Conservation (phyloP, 2,888 invertebrate species). For the Spilosoma lubricipeda region DNA sequence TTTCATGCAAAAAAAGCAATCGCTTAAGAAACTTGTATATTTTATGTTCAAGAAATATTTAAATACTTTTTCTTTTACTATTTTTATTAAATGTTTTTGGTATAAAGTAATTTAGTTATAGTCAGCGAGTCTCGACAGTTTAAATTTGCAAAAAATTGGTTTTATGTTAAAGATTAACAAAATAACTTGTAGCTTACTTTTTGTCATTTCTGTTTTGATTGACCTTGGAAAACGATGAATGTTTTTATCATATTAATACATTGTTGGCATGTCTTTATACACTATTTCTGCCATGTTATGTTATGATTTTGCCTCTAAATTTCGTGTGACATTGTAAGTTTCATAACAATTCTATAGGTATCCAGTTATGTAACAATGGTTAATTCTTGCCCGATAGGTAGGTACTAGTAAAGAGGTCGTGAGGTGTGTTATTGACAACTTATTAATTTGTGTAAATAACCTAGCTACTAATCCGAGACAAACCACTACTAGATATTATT, state of each 20-base stretch:
- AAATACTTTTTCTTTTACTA: not conserved
- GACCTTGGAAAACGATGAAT: too few relatives aligned
- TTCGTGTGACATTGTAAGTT: not conserved
- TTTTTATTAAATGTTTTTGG: not conserved
- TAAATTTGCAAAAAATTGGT: not conserved
- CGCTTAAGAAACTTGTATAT: slow-evolving; percentile 9
- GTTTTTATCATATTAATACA: too few relatives aligned
- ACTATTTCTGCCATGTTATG: not conserved
- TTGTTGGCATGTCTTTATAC: not conserved
- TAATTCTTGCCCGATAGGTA: not conserved
- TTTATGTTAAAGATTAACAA: not conserved
- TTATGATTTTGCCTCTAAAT: not conserved
- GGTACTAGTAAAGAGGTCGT: not conserved
- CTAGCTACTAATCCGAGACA: not conserved
- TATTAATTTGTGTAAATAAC: not conserved
- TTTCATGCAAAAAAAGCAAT: slow-evolving; percentile 57
- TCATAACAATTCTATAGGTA: not conserved
- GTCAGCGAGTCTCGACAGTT: not conserved
- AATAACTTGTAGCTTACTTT: too few relatives aligned
- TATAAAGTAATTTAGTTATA: not conserved
- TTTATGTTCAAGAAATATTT: not conserved
- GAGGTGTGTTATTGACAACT: not conserved
- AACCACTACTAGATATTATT: not conserved
- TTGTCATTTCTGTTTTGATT: not conserved
- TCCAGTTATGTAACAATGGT: not conserved